Base-by-base conservation (phyloP, 2,888 invertebrate species). In the Onthophagus sagittarius region DNA sequence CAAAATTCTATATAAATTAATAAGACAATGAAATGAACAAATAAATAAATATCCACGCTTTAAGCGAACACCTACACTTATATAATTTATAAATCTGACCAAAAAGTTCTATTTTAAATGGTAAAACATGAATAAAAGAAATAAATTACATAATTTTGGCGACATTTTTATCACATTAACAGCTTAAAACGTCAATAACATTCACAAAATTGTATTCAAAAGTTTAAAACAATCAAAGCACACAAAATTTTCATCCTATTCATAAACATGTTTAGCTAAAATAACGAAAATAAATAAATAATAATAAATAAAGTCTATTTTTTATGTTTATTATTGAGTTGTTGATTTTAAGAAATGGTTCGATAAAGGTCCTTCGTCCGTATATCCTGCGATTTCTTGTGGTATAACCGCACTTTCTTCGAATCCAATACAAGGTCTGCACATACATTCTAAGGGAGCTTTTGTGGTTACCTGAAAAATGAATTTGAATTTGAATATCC, bases 381-480 rank as follows among this genome's bases (percentile, higher is more conserved):
- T 89, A 82, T 94, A 95, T 63, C 94, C 94, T 71, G 94, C 93
- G 63, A 96, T 92, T 88, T 97, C 96, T 86, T 96, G 96, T 1
- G 96, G 96, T 75, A 96, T 89, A 65, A 96, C 92, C 1, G 95
- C 90, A 80, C 92, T 93, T 85, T 96, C 95, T 83, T 97, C 96
- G 5, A 96, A 90, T 11, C 92, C 92, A 0, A 95, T 94, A 84
- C 97, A 97, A 0, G 97, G 96, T 53, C 97, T 91, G 82, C 97
- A 97, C 96, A 97, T 96, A 82, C 97, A 97, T 83, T 96, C 96
- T 71, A 96, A 85, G 0, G 97, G 97, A 11, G 96, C 96, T 85
- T 96, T 95, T 4, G 96, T 97, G n/a, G 93, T 90, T 1, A 96
- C 93, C 94, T 95, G 80, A 71, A 86, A 82, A 77, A 77, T 75